Evolutionary conservation across 2,797 vertebrate genomes (phyloP), one percentile per base, ranked within the genome.

Genomic region (Phalloptychus januarius): DNA sequence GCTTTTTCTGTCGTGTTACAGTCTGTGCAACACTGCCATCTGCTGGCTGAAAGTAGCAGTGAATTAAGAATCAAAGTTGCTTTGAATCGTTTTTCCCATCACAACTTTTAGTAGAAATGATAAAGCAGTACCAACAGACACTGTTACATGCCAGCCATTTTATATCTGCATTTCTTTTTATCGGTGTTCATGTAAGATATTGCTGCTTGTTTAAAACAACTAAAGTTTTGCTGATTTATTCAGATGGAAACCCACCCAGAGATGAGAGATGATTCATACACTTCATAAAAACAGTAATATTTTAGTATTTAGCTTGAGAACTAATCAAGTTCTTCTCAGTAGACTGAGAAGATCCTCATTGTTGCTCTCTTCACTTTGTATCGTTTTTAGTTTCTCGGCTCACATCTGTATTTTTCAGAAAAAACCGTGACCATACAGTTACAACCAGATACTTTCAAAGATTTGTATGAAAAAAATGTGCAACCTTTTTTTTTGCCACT

Each of bases 11-110:
- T 11, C 25, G 33, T 15, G n/a, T 45, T 38, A 16, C 31, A 46
- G 44, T 28, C 10, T 72, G 23, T 83, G 73, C 82, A 65, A 80
- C 81, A 75, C 85, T 92, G 91, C 89, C 93, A 87, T 75, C 95
- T 94, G 72, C 79, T 95, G 95, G 90, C 58, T 31, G 12, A 50
- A 82, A 79, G 54, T 23, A 0, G 58, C 2, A 8, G 67, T 18
- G 67, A 44, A 4, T 36, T 13, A 31, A 33, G 56, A 61, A 33
- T 15, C 31, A 61, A 36, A 20, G 18, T 67, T 40, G 36, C 20
- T 25, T 40, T 40, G 63, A 67, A 23, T 42, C 5, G 1, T 40
- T 1, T 11, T 40, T 40, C 13, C 18, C 3, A 3, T 63, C 15
- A 33, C 54, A 31, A 1, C n/a, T 31, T 58, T 63, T 18, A 18